Evolutionary conservation across 2,888 invertebrate genomes (phyloP).

Genomic region (Tenthredo mesomela): DNA sequence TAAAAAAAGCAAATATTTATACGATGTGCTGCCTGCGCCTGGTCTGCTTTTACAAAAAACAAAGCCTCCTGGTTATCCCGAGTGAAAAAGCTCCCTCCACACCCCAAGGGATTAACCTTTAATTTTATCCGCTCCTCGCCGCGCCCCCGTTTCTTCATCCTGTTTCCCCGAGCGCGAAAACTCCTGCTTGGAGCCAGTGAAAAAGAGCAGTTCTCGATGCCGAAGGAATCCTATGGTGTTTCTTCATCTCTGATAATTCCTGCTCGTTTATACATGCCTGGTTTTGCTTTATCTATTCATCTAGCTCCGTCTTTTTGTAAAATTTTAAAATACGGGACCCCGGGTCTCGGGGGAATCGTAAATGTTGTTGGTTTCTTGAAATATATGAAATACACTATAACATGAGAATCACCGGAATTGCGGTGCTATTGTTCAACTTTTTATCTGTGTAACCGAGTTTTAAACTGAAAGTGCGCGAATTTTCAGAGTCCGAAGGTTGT

Average conservation of each 20-base stretch:
- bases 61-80: slow-evolving; percentile 68
- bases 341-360: not conserved
- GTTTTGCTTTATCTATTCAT: not conserved
- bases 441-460: not conserved
- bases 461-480: not conserved
- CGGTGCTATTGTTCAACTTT: not conserved
- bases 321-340: not conserved
- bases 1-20: slow-evolving; percentile 75
- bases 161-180: slow-evolving; percentile 38
- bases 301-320: not conserved
- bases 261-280: not conserved
- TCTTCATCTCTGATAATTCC: slow-evolving; percentile 21
- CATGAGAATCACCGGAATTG: not conserved
- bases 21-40: slow-evolving; percentile 64
- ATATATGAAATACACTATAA: not conserved
- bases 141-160: slow-evolving; percentile 63
- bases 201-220: slow-evolving; percentile 30
- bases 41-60: slow-evolving; percentile 66
- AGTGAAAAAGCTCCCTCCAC: slow-evolving; percentile 56
- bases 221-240: not conserved
- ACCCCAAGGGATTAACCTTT: slow-evolving; percentile 76
- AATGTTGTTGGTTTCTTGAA: not conserved
- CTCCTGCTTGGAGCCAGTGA: slow-evolving; percentile 5
- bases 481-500: slow-evolving; percentile 6
- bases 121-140: slow-evolving; percentile 74